Evolutionary conservation across 1,140 invertebrate species (phyloP).

Genomic region (Daktulosphaira vitifoliae): DNA sequence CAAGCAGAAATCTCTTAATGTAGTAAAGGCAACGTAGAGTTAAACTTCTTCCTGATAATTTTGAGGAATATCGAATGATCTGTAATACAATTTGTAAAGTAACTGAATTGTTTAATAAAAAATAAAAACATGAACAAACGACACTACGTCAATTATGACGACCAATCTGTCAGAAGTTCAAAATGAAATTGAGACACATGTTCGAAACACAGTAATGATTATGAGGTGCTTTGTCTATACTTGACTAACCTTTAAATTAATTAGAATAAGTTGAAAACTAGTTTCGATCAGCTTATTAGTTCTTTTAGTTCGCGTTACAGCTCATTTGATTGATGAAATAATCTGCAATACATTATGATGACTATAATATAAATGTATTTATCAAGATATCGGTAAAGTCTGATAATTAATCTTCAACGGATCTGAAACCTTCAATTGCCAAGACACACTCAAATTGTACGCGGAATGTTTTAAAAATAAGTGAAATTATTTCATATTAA

Average conservation of each 20-base stretch:
- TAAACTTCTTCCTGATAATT: slow-evolving; percentile 18
- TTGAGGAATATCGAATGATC: slow-evolving; percentile 20
- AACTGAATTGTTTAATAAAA: slow-evolving; percentile 9
- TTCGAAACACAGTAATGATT: neutral
- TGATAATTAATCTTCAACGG: no score
- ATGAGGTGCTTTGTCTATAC: neutral
- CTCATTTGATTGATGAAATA: slow-evolving; percentile 6
- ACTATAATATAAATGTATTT: slow-evolving; percentile 1
- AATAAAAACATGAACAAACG: slow-evolving; percentile 15
- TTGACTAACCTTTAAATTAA: slow-evolving; percentile 25
- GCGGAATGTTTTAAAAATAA: no score
- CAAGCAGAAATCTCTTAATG: slow-evolving; percentile 13
- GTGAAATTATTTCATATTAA: no score
- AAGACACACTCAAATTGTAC: no score
- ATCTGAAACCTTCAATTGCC: no score
- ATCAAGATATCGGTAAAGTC: slow-evolving; percentile 6
- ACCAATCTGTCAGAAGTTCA: slow-evolving; percentile 25
- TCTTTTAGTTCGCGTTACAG: slow-evolving; percentile 1
- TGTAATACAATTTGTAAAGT: slow-evolving; percentile 29
- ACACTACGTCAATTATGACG: slow-evolving; percentile 19
- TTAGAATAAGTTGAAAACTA: slow-evolving; percentile 18
- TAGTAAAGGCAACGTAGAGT: slow-evolving; percentile 14
- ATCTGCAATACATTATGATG: slow-evolving; percentile 31
- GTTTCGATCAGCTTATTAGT: slow-evolving; percentile 13
- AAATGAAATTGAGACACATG: slow-evolving; percentile 8